Evolutionary conservation across 1,140 invertebrate genomes (phyloP).

Genomic region (Heliothis subflexa): DNA sequence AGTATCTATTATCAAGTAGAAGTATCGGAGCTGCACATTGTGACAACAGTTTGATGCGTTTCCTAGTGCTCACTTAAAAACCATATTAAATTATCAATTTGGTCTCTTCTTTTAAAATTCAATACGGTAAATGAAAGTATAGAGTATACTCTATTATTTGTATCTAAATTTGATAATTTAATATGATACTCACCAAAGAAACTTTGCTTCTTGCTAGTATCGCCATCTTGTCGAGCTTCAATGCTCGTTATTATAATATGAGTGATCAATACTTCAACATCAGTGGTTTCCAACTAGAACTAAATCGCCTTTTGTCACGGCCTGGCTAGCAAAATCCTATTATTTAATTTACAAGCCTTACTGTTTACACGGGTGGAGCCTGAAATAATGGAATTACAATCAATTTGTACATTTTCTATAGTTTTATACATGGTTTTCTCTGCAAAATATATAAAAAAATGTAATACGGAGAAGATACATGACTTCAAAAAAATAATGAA

Average conservation of each 20-base stretch:
- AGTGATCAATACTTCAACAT: neutral
- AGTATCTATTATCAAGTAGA: too few relatives aligned
- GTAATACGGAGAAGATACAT: too few relatives aligned
- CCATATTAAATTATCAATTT: too few relatives aligned
- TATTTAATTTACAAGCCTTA: slow-evolving; percentile 7
- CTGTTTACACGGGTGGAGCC: neutral
- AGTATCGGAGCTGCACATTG: too few relatives aligned
- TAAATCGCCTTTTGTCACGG: slow-evolving; percentile 27
- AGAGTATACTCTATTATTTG: too few relatives aligned
- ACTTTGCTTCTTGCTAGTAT: neutral
- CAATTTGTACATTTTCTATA: neutral
- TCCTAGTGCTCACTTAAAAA: too few relatives aligned
- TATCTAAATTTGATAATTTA: neutral
- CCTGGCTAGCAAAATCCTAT: slow-evolving; percentile 9
- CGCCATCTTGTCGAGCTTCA: slow-evolving; percentile 16
- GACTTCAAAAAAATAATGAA: too few relatives aligned
- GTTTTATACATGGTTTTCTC: too few relatives aligned
- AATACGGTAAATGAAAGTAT: too few relatives aligned
- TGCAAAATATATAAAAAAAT: too few relatives aligned
- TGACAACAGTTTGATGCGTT: too few relatives aligned
- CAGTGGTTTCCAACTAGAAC: slow-evolving; percentile 4
- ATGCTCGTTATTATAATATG: slow-evolving; percentile 16
- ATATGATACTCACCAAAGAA: neutral
- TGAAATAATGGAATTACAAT: slow-evolving; percentile 16
- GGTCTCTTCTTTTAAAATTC: too few relatives aligned